phyloP scores from a whole-genome alignment of 2,797 vertebrate species.

The Mormyrus hasselquistii region DNA sequence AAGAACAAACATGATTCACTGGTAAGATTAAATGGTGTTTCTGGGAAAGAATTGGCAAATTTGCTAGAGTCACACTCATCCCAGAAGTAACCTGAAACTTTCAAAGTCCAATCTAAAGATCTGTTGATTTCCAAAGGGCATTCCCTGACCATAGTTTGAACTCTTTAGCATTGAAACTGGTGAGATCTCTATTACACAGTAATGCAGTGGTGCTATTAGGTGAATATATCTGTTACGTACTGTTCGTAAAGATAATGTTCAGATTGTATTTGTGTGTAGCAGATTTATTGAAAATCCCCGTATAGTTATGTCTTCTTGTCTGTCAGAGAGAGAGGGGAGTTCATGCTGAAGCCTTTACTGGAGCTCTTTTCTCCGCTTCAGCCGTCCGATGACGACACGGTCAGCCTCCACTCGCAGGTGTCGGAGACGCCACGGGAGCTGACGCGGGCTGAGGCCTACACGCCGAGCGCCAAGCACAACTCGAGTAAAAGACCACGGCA shows the following conservation, averaged over 20 bases:
- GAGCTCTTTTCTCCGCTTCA: constrained; percentile 42
- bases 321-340: not conserved
- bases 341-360: not conserved
- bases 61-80: not conserved
- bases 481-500: constrained; percentile 63
- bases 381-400: constrained; percentile 97
- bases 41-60: not conserved
- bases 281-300: not conserved
- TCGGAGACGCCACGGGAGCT: constrained; percentile 83
- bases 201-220: not conserved
- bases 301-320: not conserved
- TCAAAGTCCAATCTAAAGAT: not conserved
- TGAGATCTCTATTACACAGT: not conserved
- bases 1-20: not conserved
- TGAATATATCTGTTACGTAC: not conserved
- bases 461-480: constrained; percentile 76
- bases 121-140: not conserved
- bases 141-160: not conserved
- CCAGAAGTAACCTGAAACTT: not conserved
- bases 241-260: not conserved
- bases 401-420: constrained; percentile 96
- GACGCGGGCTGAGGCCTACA: constrained; percentile 72
- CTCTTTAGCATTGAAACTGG: not conserved
- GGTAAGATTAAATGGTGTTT: not conserved
- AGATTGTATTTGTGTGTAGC: not conserved